Conservation (phyloP, 2,113 vertebrate genomes). For the Promerops cafer region DNA sequence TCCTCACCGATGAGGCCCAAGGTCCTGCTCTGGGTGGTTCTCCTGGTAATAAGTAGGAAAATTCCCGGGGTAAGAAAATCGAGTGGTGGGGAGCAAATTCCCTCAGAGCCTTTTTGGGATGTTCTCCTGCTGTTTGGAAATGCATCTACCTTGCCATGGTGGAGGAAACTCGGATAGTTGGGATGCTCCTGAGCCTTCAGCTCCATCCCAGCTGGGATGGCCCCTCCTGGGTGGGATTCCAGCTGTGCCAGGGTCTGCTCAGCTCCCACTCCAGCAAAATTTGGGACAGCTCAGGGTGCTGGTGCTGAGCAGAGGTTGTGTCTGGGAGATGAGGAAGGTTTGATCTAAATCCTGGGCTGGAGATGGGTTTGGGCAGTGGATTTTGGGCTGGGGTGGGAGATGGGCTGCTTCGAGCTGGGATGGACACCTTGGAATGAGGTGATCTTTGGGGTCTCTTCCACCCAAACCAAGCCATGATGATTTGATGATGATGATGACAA, state of each 20-base stretch:
- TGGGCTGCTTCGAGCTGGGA: accelerated
- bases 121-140: not conserved
- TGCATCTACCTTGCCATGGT: not conserved
- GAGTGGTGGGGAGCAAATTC: not conserved
- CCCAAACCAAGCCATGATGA: not conserved
- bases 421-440: not conserved
- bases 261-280: not conserved
- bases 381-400: not conserved
- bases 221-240: not conserved
- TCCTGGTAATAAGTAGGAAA: not conserved
- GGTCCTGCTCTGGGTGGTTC: not conserved
- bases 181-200: not conserved
- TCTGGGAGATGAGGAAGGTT: not conserved
- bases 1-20: not conserved
- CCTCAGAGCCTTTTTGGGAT: not conserved
- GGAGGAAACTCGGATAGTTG: not conserved
- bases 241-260: not conserved
- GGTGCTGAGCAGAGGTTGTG: not conserved
- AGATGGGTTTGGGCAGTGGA: not conserved
- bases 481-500: not conserved
- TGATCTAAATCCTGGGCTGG: not conserved
- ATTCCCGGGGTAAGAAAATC: not conserved
- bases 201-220: not conserved
- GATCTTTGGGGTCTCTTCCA: no score
- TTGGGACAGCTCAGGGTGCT: not conserved